These are phyloP conservation scores for Burhinus bistriatus DNA, from an alignment of 2,113 vertebrate genomes.

Conservation along the genomic window DNA sequence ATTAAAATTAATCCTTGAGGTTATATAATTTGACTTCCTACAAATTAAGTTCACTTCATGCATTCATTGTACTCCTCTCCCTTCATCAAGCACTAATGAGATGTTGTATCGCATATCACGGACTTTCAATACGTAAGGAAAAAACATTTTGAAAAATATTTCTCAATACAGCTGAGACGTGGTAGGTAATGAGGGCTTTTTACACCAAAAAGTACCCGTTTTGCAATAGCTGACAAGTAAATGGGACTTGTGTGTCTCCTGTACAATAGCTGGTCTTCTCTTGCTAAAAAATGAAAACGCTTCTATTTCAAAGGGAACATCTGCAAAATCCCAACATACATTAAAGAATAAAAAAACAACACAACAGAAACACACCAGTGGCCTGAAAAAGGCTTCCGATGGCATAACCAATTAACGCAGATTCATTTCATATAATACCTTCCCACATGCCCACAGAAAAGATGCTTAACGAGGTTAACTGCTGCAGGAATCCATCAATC, in stretches of 20 bases:
- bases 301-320: conserved; percentile 70
- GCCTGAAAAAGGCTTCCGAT: conserved; percentile 26
- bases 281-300: conserved; percentile 30
- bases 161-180: neutral
- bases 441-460: conserved; percentile 44
- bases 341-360: conserved; percentile 22
- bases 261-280: conserved; percentile 51
- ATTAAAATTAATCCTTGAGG: conserved; percentile 33
- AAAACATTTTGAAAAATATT: neutral
- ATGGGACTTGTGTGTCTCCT: conserved; percentile 22
- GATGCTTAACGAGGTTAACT: conserved; percentile 34
- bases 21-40: neutral
- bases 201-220: neutral
- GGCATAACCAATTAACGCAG: conserved; percentile 46
- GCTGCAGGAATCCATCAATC: neutral
- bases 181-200: conserved; percentile 28
- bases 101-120: neutral
- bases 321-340: conserved; percentile 63
- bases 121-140: neutral
- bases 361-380: conserved; percentile 49
- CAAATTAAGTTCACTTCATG: neutral
- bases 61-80: neutral
- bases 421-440: conserved; percentile 3
- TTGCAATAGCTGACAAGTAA: neutral
- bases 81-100: neutral